These are phyloP conservation scores for Falco naumanni DNA, from an alignment of 2,797 vertebrate genomes.

Conservation along the genomic window DNA sequence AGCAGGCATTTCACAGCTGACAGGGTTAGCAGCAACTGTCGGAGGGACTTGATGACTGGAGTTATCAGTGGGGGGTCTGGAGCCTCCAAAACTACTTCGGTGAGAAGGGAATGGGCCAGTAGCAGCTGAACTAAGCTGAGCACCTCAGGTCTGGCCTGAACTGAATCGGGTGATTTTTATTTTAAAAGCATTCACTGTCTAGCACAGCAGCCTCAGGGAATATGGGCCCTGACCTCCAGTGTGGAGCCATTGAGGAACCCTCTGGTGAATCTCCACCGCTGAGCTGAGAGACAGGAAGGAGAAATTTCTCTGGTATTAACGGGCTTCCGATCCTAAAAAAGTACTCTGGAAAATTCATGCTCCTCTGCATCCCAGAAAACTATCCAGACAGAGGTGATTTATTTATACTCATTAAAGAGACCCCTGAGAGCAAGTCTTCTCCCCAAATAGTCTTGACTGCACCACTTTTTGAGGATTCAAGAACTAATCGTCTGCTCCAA, in stretches of 20 bases:
- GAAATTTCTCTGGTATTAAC: background rate
- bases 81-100: background rate
- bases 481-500: background rate
- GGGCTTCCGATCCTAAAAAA: background rate
- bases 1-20: background rate
- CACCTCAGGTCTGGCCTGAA: background rate
- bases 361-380: background rate
- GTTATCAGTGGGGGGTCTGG: background rate
- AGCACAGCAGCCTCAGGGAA: background rate
- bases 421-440: background rate
- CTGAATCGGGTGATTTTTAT: background rate
- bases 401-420: background rate
- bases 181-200: background rate
- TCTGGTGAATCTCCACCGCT: background rate
- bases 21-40: accelerated
- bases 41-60: background rate
- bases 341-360: background rate
- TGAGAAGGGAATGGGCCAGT: background rate
- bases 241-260: background rate
- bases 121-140: background rate
- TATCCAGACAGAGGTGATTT: background rate
- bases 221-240: background rate
- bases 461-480: background rate
- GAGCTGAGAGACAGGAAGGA: background rate
- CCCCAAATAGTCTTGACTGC: background rate